Conservation (phyloP, 2,797 vertebrate species). For the Pipistrellus pygmaeus region DNA sequence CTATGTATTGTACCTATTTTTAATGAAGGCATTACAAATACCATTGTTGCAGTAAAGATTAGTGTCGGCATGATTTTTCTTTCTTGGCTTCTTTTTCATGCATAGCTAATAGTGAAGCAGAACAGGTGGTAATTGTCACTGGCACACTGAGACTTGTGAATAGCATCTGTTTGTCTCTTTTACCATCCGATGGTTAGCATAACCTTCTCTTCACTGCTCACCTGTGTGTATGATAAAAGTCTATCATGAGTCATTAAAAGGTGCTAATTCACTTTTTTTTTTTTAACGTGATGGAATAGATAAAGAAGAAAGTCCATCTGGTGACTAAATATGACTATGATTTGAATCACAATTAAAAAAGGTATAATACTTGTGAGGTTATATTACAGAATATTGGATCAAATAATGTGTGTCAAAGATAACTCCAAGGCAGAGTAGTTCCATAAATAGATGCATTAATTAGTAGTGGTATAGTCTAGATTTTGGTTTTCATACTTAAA, state of each 20-base stretch:
- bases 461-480: constrained; percentile 46
- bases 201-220: constrained; percentile 75
- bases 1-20: constrained; percentile 16
- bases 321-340: constrained; percentile 64
- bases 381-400: constrained; percentile 65
- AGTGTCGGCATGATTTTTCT: constrained; percentile 41
- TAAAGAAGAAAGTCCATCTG: constrained; percentile 75
- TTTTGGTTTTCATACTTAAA: constrained; percentile 60
- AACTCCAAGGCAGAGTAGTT: constrained; percentile 44
- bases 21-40: constrained; percentile 43
- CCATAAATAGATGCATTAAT: constrained; percentile 42
- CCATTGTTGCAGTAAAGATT: constrained; percentile 41
- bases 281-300: constrained; percentile 61
- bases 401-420: constrained; percentile 62
- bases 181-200: constrained; percentile 75
- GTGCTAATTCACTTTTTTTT: constrained; percentile 68
- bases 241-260: constrained; percentile 77
- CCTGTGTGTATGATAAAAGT: constrained; percentile 74
- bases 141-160: constrained; percentile 69
- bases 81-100: constrained; percentile 58
- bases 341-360: constrained; percentile 64
- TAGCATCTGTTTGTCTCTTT: constrained; percentile 80
- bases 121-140: constrained; percentile 79
- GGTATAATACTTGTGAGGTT: constrained; percentile 64
- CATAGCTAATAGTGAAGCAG: constrained; percentile 61